Base-by-base conservation (phyloP, 2,888 invertebrate species). In the Lingula anatina region DNA sequence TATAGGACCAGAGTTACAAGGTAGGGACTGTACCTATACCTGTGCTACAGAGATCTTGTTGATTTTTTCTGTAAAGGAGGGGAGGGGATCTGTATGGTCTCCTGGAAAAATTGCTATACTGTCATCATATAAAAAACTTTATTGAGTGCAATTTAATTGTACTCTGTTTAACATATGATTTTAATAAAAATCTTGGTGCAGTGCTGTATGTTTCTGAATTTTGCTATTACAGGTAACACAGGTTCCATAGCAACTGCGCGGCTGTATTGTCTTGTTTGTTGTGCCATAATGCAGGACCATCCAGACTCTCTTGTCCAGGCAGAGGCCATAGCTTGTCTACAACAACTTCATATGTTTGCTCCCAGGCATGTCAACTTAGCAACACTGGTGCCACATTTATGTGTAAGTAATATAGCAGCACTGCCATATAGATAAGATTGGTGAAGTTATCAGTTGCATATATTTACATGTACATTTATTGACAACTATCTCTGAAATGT, bases 301-400 rank as follows among this genome's bases (percentile, higher is more conserved):
- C 65, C 76, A 0, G 81, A 95, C 77, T 89, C 92, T 3, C 82
- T 90, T 51, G 94, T 96, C 3, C 90, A 94, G 75, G 90, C 96
- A 0, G 97, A 97, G 78, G 96, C 96, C 9, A 88, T 93, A 20
- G 89, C 90, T 31, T 97, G 97, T 66, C 83, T 96, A 45, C 99
- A 99, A 75, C 96, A 99, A 71, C 81, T 99, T 64, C 99, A 99
- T 81, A 83, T 99, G 77, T 99, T 99, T 80, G 95, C 96, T 48
- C 94, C 95, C 0, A 83, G 89, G 59, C 92, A 95, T 74, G 91
- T 96, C 55, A 93, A 95, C 78, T 81, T 97, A 62, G 89, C 91
- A 50, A 86, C 89, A 1, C 82, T 96, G 35, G 94, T 96, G 61
- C 94, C 93, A 38, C 89, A 89, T 45, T 82, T 97, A 43, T 95